A percentile compares a stretch with the other conserved stretches of the same genome.
Conservation (phyloP, 1,140 invertebrate species). For the Ostrea denselamellosa region DNA sequence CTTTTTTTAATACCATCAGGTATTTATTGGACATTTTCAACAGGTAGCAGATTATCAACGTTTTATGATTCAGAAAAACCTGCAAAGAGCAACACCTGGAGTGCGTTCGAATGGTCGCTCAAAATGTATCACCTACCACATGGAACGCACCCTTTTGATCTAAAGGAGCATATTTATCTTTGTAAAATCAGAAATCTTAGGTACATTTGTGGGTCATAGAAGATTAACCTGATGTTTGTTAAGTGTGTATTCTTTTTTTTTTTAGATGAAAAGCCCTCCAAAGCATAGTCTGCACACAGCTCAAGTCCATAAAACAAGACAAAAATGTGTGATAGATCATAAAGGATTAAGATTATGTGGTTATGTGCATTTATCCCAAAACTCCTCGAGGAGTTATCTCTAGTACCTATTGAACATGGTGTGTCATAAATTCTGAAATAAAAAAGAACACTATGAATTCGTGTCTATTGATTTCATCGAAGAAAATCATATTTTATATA, state of each 20-base stretch:
- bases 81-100: not conserved
- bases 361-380: not conserved
- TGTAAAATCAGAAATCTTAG: not conserved
- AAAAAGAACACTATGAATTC: not conserved
- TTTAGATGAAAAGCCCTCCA: not conserved
- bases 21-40: not conserved
- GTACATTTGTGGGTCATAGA: not conserved
- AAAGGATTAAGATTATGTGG: not conserved
- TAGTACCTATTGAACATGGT: not conserved
- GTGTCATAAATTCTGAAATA: not conserved
- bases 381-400: not conserved
- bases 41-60: not conserved
- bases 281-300: not conserved
- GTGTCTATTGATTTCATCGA: not conserved
- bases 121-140: slow-evolving; percentile 15
- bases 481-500: not conserved
- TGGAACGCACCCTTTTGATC: slow-evolving; percentile 33
- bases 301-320: not conserved
- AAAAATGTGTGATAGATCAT: not conserved
- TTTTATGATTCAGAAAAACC: not conserved
- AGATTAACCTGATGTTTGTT: slow-evolving; percentile 8
- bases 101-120: not conserved
- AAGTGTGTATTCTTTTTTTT: not conserved
- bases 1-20: not conserved
- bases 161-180: slow-evolving; percentile 16